A percentile compares a stretch with the other conserved stretches of the same genome.
Evolutionary conservation across 2,888 invertebrate species (phyloP).

Genomic region (Lepetodrilus schrolli): DNA sequence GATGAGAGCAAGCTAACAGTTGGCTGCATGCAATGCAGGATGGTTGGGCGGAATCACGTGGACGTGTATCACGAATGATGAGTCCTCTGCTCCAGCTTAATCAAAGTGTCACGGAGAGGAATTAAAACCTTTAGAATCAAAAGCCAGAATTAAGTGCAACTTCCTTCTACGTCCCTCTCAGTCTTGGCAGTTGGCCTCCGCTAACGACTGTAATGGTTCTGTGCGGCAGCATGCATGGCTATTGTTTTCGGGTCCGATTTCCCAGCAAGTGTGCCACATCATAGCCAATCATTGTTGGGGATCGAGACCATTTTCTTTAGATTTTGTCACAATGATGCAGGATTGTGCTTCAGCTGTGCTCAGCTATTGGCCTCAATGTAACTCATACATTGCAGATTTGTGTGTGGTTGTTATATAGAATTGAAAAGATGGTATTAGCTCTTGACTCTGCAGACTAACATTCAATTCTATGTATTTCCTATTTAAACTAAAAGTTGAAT

Average conservation of each 20-base stretch:
- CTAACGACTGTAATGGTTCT: background rate
- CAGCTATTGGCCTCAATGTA: no score
- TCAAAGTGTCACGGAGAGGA: constrained; percentile 13
- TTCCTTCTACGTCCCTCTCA: background rate
- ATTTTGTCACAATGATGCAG: background rate
- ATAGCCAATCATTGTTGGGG: background rate
- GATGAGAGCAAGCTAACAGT: constrained; percentile 16
- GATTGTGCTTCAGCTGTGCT: no score
- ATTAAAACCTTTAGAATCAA: constrained; percentile 19
- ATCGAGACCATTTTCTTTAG: constrained; percentile 15
- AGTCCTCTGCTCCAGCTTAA: background rate
- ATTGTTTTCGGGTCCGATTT: no score
- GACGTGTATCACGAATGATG: constrained; percentile 4
- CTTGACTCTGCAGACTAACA: no score
- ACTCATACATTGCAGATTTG: no score
- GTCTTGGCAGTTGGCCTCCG: background rate
- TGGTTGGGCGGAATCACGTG: background rate
- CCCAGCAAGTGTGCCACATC: background rate
- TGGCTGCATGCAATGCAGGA: background rate
- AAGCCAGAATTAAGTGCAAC: constrained; percentile 22
- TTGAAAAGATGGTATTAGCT: no score
- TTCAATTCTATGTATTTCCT: no score
- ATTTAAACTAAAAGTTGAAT: no score
- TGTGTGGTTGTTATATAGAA: no score
- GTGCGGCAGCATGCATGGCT: background rate